Conservation (phyloP, 1,140 invertebrate genomes). For the Caenorhabditis brenneri region DNA sequence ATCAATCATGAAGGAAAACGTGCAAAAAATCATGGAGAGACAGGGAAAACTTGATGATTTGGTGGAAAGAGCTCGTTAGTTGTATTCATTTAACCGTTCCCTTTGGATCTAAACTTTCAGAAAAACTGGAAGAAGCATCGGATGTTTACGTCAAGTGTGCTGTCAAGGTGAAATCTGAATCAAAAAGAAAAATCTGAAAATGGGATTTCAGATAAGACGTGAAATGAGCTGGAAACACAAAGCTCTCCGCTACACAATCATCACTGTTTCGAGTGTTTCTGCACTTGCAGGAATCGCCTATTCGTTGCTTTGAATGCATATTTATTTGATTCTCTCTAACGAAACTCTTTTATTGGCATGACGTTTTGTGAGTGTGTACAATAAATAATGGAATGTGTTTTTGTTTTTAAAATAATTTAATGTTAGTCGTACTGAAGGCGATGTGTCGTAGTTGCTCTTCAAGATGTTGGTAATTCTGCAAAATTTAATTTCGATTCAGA, state of each 20-base stretch:
- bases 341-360: constrained; percentile 8
- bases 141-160: constrained; percentile 28
- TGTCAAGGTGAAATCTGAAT: background rate
- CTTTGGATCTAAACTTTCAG: background rate
- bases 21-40: constrained; percentile 31
- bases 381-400: constrained; percentile 32
- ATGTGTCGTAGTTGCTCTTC: background rate
- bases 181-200: background rate
- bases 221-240: background rate
- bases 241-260: background rate
- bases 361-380: constrained; percentile 15
- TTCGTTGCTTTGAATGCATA: constrained; percentile 11
- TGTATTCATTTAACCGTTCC: background rate
- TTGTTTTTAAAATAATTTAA: background rate
- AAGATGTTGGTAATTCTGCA: constrained; percentile 17
- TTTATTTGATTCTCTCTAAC: background rate
- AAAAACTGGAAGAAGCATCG: constrained; percentile 13
- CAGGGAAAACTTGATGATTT: constrained; percentile 32
- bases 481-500: background rate
- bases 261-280: background rate
- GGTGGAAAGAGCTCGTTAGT: constrained; percentile 21
- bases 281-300: background rate
- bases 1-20: constrained; percentile 26
- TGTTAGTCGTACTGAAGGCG: background rate
- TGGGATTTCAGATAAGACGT: constrained; percentile 17